A percentile compares a stretch with the other conserved stretches of the same genome.
Evolutionary conservation across 2,888 invertebrate genomes (phyloP).

Genomic region (Macrosoma leucophasiata): DNA sequence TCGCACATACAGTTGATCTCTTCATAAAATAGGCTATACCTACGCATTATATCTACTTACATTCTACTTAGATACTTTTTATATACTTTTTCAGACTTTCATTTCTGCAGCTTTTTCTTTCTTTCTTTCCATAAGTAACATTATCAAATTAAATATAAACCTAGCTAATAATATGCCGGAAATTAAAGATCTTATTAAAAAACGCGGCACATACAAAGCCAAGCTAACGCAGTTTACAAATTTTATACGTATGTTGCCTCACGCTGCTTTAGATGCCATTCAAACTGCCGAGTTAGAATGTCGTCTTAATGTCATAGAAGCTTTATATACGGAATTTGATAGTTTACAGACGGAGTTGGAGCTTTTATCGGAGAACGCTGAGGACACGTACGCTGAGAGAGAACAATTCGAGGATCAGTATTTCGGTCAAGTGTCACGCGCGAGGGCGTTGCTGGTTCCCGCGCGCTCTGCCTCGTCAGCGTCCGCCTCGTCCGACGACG

Average conservation of each 20-base stretch:
- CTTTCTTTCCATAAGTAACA: too few species aligned
- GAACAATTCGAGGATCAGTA: slow-evolving; percentile 11
- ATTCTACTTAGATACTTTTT: too few species aligned
- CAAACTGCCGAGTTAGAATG: slow-evolving; percentile 10
- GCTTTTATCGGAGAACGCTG: slow-evolving; percentile 10
- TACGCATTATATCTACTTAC: too few species aligned
- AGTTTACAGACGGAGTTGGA: slow-evolving; percentile 14
- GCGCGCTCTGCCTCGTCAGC: not conserved
- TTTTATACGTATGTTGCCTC: slow-evolving; percentile 1
- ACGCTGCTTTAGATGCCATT: slow-evolving; percentile 2
- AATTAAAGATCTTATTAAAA: slow-evolving; percentile 5
- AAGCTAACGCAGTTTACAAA: slow-evolving; percentile 6
- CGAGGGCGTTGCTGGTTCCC: slow-evolving; percentile 2
- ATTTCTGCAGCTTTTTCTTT: too few species aligned
- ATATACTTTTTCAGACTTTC: too few species aligned
- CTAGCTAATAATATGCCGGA: too few species aligned
- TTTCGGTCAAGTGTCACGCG: slow-evolving; percentile 5
- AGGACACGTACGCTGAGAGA: slow-evolving; percentile 11
- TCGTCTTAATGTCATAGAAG: slow-evolving; percentile 7
- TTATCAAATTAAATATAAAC: too few species aligned
- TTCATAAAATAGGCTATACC: too few species aligned
- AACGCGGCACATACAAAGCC: slow-evolving; percentile 8
- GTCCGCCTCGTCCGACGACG: slow-evolving; percentile 1
- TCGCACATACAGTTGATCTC: too few species aligned
- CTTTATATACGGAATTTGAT: slow-evolving; percentile 8